A percentile compares a stretch with the other conserved stretches of the same genome.
Evolutionary conservation across 2,113 vertebrate genomes (phyloP).

Genomic region (Epinephelus moara): DNA sequence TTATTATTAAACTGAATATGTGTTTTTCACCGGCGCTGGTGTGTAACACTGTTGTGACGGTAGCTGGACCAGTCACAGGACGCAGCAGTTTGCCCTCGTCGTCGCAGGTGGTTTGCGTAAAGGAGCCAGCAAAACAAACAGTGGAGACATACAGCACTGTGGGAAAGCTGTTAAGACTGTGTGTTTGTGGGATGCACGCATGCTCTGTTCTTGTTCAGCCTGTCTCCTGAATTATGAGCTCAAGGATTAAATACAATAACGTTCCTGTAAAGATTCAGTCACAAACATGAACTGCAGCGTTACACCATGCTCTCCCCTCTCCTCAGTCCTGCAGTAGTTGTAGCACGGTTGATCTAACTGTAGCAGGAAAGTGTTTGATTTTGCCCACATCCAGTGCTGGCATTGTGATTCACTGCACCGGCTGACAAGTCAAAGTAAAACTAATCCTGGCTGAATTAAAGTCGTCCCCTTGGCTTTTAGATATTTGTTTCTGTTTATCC

Average conservation of each 20-base stretch:
- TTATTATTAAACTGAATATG: constrained; percentile 26
- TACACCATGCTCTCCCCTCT: background rate
- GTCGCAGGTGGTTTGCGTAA: constrained; percentile 70
- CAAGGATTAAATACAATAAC: background rate
- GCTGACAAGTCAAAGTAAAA: constrained; percentile 3
- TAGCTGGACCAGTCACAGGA: background rate
- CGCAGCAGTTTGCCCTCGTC: background rate
- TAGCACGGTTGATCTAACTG: background rate
- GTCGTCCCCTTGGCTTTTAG: constrained; percentile 46
- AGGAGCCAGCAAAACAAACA: constrained; percentile 63
- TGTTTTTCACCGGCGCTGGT: background rate
- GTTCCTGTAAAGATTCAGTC: background rate
- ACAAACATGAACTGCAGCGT: background rate
- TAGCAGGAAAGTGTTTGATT: constrained; percentile 16
- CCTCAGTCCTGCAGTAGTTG: background rate
- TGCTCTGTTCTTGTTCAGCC: constrained; percentile 62
- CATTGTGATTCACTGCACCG: constrained; percentile 8
- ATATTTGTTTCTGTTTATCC: constrained; percentile 67
- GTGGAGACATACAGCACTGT: background rate
- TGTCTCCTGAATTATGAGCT: constrained; percentile 61
- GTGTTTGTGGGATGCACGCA: constrained; percentile 12
- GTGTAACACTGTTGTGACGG: background rate
- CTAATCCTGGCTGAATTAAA: constrained; percentile 66
- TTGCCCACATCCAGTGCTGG: background rate
- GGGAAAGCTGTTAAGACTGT: constrained; percentile 4